phyloP scores from a whole-genome alignment of 2,888 invertebrate species.

The Epirrhoe tristata region DNA sequence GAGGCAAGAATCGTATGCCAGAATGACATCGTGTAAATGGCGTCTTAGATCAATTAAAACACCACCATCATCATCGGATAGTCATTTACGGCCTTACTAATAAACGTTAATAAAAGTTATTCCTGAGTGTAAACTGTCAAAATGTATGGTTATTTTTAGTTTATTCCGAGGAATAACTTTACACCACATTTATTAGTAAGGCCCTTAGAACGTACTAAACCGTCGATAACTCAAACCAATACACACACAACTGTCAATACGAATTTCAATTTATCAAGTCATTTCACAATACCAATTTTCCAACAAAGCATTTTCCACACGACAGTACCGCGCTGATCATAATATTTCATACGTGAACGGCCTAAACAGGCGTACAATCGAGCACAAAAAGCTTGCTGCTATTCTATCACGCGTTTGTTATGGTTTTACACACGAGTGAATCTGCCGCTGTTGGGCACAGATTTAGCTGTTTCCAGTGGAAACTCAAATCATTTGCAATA shows the following conservation, averaged over 20 bases:
- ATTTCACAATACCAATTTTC: slow-evolving; percentile 42
- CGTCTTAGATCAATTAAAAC: too few relatives aligned
- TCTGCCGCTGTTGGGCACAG: slow-evolving; percentile 10
- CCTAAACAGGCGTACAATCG: slow-evolving; percentile 46
- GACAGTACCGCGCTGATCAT: slow-evolving; percentile 40
- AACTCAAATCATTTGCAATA: slow-evolving; percentile 5
- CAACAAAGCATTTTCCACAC: slow-evolving; percentile 43
- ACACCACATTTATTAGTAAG: too few relatives aligned
- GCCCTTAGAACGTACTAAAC: too few relatives aligned
- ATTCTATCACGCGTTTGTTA: slow-evolving; percentile 40
- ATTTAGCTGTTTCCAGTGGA: slow-evolving; percentile 17
- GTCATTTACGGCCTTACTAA: too few relatives aligned
- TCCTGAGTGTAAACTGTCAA: too few relatives aligned
- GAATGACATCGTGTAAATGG: too few relatives aligned
- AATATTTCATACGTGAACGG: slow-evolving; percentile 55
- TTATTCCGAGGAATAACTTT: too few relatives aligned
- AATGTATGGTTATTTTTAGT: too few relatives aligned
- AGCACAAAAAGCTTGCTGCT: slow-evolving; percentile 35
- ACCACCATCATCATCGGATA: too few relatives aligned
- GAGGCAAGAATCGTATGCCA: too few relatives aligned
- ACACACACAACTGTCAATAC: slow-evolving; percentile 36
- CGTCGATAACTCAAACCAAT: not conserved
- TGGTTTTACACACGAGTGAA: slow-evolving; percentile 12
- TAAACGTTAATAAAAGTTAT: too few relatives aligned
- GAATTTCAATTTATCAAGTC: slow-evolving; percentile 44